Percentiles rank a stretch among this genome's conserved stretches.
phyloP scores from a whole-genome alignment of 2,888 invertebrate species.

The Patella caerulea region DNA sequence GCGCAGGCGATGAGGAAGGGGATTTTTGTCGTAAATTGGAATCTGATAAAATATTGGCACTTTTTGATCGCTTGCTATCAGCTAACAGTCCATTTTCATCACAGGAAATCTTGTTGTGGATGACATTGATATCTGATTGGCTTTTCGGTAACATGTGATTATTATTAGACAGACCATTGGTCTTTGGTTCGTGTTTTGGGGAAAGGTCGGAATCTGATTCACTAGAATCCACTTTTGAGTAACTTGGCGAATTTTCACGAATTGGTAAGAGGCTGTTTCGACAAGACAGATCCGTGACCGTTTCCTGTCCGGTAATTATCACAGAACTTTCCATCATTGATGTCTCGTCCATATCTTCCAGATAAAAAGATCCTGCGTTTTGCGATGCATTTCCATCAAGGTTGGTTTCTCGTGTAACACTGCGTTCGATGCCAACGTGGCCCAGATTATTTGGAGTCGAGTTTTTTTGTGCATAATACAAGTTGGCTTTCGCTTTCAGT shows the following conservation, averaged over 20 bases:
- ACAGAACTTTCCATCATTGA: background rate
- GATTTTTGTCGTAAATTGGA: conserved; percentile 6
- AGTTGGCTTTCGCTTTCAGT: conserved; percentile 26
- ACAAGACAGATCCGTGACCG: background rate
- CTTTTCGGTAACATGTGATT: conserved; percentile 13
- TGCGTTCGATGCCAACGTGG: background rate
- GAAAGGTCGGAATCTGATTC: background rate
- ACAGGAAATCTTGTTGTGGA: background rate
- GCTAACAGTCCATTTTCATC: background rate
- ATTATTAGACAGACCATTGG: conserved; percentile 3
- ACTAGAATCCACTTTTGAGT: background rate
- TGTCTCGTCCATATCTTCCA: background rate
- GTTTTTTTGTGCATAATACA: conserved; percentile 44
- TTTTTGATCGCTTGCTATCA: conserved; percentile 33
- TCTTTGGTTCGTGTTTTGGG: background rate
- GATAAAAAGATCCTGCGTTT: background rate
- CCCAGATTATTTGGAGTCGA: conserved; percentile 8
- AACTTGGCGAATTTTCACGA: background rate
- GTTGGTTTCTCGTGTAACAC: background rate
- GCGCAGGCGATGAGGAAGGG: conserved; percentile 22
- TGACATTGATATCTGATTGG: conserved; percentile 10
- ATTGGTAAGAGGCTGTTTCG: conserved; percentile 3
- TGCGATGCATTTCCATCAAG: background rate
- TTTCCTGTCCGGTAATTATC: background rate
- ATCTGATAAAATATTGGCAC: conserved; percentile 35